Evolutionary conservation across 2,113 vertebrate genomes (phyloP), one percentile per base, ranked within the genome.

Genomic region (Isichthys henryi): DNA sequence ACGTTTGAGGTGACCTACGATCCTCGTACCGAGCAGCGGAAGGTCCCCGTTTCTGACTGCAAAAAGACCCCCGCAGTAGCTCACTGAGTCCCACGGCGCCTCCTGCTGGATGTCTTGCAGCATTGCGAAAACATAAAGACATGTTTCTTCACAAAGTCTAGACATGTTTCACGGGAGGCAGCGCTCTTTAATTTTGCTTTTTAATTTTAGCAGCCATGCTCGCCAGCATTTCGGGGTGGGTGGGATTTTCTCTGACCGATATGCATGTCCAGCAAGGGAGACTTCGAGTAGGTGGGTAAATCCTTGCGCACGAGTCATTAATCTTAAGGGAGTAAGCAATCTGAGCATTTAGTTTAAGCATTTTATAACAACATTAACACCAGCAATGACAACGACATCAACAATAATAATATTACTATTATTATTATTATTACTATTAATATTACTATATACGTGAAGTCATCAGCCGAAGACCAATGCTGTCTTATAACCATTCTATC

Each of bases 1-100:
- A 15, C 27, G 10, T 95, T 95, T 82, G 39, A 74, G 0, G 93
- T 95, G 88, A 6, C 45, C 5, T 90, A 91, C n/a, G 3, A 95
- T 89, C 91, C 66, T 17, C 88, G 35, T 84, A 90, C 66, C 43
- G 27, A 90, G 9, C 70, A 89, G 62, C 88, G 92, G 7, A 21
- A 90, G 9, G 53, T 91, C 43, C 4, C 87, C 13, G 31, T 0
- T 8, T 11, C 70, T 1, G 80, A 56, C 39, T 94, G 93, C 90
- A 89, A 88, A 49, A 92, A 91, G 49, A 56, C 35, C 49, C 21
- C 4, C 17, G 13, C 17, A 23, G 45, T 21, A 19, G 50, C 52
- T 3, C 66, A 27, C 13, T 80, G 74, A 43, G 74, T 43, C 62
- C 27, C 62, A 70, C 62, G 0, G 10, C n/a, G 3, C 62, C n/a